Evolutionary conservation across 2,888 invertebrate genomes (phyloP), one percentile per base, ranked within the genome.

Genomic region (Xestia xanthographa): DNA sequence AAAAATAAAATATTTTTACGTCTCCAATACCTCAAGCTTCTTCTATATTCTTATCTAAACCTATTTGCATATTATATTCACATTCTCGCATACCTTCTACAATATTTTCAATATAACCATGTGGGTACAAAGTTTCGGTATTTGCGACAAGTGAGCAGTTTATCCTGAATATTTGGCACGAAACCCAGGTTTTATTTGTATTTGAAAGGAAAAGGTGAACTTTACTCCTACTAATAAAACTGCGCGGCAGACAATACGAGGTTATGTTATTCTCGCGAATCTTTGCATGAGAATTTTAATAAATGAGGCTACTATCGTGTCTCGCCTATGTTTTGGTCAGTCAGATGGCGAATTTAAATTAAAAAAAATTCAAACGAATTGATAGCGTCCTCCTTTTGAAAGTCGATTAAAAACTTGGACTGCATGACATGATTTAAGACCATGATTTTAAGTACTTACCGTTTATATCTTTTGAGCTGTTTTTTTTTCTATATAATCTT

Each of bases 21-120:
- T 66, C 38, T 14, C 45, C 22, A 66, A 53, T 14, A 70, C 8
- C n/a, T 53, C 26, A 58, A 76, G 14, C 5, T 43, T 29, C 14
- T 38, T 66, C 38, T 71, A 26, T 22, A 67, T 66, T 70, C 62
- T 66, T 48, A 58, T 29, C 9, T 20, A 66, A 77, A 26, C 9
- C 6, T 56, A 71, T 77, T 77, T 71, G 22, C 48, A 56, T 77
- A n/a, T n/a, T n/a, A 62, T 66, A 70, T 78, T 62, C 38, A 62
- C 45, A 62, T 62, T 77, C 50, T 70, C n/a, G 8, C n/a, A 66
- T 29, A 62, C 41, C 1, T 58, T 58, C 12, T 20, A 62, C 66
- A 60, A 70, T 71, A 71, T 66, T 70, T 77, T 43, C 50, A 71
- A 69, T 45, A n/a, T 22, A 50, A 68, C 29, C 45, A 41, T 41